Evolutionary conservation across 2,888 invertebrate genomes (phyloP), one percentile per base, ranked within the genome.

Genomic region (Epistrophe eligans): DNA sequence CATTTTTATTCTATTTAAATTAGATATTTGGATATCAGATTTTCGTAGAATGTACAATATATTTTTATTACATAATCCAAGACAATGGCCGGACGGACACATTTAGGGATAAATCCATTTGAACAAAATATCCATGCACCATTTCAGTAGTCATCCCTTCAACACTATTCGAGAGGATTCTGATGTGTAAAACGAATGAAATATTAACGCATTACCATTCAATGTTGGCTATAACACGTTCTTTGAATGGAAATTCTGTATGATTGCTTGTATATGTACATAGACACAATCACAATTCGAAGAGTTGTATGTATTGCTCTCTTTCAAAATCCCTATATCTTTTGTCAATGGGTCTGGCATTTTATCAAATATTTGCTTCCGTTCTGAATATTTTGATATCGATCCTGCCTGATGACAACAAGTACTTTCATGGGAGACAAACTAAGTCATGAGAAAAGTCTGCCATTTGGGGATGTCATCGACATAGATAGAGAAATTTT

Each of bases 181-280:
- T 5, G 24, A 7, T 57, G 57, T 57, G 32, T 57, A 57, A 57
- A 8, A n/a, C 43, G n/a, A 45, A 28, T 45, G 45, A 64, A 64
- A 64, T 64, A 64, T 45, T 45, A 24, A 64, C 43, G 28, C 28
- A 64, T 64, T n/a, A 64, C 43, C 28, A 64, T 32, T 45, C 28
- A n/a, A 24, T 45, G 45, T 45, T 64, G 28, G 32, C n/a, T 17
- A 45, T 32, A 17, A 45, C 45, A 64, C 64, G 64, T 64, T n/a
- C 64, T 28, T 11, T 17, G 17, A 17, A 48, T 48, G 17, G 48
- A 48, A 9, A 48, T 48, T 17, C 48, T 1, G 4, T 48, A 48
- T 48, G 48, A 48, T 48, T 48, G 9, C 48, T 48, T 48, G 45
- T 64, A 38, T n/a, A n/a, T n/a, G n/a, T n/a, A n/a, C n/a, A n/a